These are phyloP conservation scores for Batillaria attramentaria DNA, from an alignment of 1,140 invertebrate genomes.

Conservation along the genomic window DNA sequence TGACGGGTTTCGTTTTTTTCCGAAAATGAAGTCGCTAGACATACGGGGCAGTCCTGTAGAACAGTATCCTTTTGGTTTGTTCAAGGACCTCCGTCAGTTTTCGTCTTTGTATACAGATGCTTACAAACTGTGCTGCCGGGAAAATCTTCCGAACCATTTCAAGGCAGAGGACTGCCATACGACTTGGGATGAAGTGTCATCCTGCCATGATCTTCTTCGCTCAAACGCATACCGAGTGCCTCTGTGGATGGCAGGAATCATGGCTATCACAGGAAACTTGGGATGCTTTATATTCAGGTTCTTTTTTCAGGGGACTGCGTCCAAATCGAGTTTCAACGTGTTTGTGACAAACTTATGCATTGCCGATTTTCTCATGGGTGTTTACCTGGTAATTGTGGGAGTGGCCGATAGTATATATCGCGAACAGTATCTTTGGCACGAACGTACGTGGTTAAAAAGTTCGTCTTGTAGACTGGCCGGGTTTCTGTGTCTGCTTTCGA, in stretches of 20 bases:
- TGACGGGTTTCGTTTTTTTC: neutral
- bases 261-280: constrained; percentile 40
- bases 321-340: constrained; percentile 34
- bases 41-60: constrained; percentile 10
- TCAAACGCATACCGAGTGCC: constrained; percentile 30
- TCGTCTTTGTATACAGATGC: constrained; percentile 30
- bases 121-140: constrained; percentile 45
- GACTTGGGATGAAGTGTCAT: constrained; percentile 40
- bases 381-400: constrained; percentile 61
- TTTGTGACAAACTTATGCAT: constrained; percentile 52
- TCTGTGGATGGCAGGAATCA: constrained; percentile 36
- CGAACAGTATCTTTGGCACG: constrained; percentile 47
- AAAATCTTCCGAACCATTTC: neutral
- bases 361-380: constrained; percentile 60
- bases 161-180: constrained; percentile 38
- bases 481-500: no score
- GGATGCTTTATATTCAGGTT: constrained; percentile 31
- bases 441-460: constrained; percentile 42
- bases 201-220: constrained; percentile 45
- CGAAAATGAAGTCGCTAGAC: constrained; percentile 19
- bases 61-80: constrained; percentile 26
- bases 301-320: constrained; percentile 8
- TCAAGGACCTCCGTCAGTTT: constrained; percentile 35
- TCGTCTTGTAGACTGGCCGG: no score
- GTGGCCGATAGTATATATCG: constrained; percentile 49